A percentile compares a stretch with the other conserved stretches of the same genome.
Conservation (phyloP, 2,797 vertebrate species). For the Tarsius wallacei region DNA sequence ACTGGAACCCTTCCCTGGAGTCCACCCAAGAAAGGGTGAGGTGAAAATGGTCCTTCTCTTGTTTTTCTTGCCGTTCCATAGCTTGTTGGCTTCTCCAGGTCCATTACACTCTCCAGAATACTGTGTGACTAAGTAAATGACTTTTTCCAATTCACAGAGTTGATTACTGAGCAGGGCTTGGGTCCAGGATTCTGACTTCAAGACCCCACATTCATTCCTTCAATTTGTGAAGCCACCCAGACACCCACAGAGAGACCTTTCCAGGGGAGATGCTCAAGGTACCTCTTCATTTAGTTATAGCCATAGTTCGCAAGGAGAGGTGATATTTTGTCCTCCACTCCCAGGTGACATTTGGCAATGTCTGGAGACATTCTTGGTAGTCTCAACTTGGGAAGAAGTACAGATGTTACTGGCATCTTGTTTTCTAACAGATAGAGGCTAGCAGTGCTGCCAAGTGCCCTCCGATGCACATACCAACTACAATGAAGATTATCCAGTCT, state of each 20-base stretch:
- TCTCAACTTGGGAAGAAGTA: rapidly evolving
- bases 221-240: not conserved
- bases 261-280: not conserved
- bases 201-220: not conserved
- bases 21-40: rapidly evolving
- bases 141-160: not conserved
- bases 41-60: not conserved
- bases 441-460: not conserved
- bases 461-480: not conserved
- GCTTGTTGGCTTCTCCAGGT: not conserved
- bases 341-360: rapidly evolving
- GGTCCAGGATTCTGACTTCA: not conserved
- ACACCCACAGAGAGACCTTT: rapidly evolving
- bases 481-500: rapidly evolving
- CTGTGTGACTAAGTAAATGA: not conserved
- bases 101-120: not conserved
- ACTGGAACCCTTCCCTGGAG: not conserved
- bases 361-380: not conserved
- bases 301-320: not conserved
- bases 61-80: not conserved
- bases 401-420: not conserved
- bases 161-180: not conserved
- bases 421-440: not conserved
- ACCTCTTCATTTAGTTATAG: no score
- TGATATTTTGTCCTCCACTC: not conserved